phyloP scores from a whole-genome alignment of 2,113 vertebrate species.

The Sphaerodactylus townsendi region DNA sequence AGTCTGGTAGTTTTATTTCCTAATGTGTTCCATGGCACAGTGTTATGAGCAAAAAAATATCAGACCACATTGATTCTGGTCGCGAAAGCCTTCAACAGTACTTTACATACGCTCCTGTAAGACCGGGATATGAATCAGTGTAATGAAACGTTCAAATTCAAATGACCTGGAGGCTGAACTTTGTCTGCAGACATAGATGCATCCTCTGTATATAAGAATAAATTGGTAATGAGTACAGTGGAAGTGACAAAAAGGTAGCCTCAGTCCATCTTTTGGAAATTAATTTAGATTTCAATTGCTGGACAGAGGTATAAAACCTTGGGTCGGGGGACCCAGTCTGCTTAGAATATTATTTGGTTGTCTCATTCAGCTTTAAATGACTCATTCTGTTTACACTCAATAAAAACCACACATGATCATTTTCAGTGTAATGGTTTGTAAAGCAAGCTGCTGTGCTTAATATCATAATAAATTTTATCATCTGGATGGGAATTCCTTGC shows the following conservation, averaged over 20 bases:
- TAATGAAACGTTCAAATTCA: neutral
- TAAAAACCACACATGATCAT: neutral
- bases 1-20: no score
- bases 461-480: neutral
- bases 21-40: no score
- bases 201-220: neutral
- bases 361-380: neutral
- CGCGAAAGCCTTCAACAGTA: no score
- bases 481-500: neutral
- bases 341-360: neutral
- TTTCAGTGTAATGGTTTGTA: neutral
- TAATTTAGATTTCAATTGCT: neutral
- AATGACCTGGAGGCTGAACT: neutral
- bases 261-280: neutral
- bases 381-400: neutral
- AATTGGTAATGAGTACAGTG: accelerated
- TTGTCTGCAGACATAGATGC: accelerated
- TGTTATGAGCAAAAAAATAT: no score
- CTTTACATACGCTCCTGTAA: neutral
- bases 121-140: neutral
- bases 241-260: neutral
- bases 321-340: neutral
- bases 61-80: no score
- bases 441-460: neutral
- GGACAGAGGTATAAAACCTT: neutral